Conservation (phyloP, 2,113 vertebrate species). For the Psammodynastes pulverulentus region DNA sequence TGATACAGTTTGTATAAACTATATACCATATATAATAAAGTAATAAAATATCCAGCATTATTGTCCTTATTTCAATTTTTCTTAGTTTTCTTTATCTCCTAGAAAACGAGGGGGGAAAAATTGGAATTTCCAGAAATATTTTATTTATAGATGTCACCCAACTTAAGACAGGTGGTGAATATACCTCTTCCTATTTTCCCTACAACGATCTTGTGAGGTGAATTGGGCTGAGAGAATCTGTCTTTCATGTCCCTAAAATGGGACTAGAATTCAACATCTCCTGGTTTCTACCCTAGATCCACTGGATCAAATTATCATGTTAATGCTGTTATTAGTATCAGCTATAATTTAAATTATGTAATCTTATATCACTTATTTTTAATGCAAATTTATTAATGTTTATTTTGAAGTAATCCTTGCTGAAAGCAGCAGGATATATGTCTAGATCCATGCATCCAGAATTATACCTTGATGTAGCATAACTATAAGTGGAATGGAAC, state of each 20-base stretch:
- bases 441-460: background rate
- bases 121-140: background rate
- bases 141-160: background rate
- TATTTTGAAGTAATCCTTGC: background rate
- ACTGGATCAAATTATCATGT: background rate
- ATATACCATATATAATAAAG: too few relatives aligned
- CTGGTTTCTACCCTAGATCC: background rate
- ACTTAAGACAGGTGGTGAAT: background rate
- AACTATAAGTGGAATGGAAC: background rate
- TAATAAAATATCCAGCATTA: background rate
- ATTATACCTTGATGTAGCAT: background rate
- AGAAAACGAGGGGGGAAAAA: background rate
- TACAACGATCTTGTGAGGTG: background rate
- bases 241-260: background rate
- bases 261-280: background rate
- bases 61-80: background rate
- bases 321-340: background rate
- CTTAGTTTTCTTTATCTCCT: background rate
- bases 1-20: background rate
- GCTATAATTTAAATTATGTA: background rate
- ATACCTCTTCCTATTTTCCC: background rate
- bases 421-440: background rate
- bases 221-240: background rate
- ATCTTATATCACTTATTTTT: background rate
- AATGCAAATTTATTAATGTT: background rate